Conservation (phyloP, 2,888 invertebrate genomes). For the Lepidonotus clava region DNA sequence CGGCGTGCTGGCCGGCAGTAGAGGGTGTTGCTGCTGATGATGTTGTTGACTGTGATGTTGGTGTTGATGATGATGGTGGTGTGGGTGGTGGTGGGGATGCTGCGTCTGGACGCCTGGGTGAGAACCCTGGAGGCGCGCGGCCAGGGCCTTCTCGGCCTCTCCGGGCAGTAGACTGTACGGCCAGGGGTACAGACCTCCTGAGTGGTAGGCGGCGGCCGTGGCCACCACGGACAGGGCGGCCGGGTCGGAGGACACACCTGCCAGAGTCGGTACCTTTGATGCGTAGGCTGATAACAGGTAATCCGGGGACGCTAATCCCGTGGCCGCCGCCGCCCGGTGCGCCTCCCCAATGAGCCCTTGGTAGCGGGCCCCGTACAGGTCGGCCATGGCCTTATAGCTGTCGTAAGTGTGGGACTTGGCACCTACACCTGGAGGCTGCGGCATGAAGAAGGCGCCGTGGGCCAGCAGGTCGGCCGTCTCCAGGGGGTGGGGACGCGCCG, state of each 20-base stretch:
- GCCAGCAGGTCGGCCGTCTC: slow-evolving; percentile 18
- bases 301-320: not conserved
- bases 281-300: slow-evolving; percentile 28
- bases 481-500: not conserved
- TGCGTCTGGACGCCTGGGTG: not conserved
- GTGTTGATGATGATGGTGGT: slow-evolving; percentile 7
- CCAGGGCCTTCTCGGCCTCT: slow-evolving; percentile 30
- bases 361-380: slow-evolving; percentile 23
- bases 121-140: slow-evolving; percentile 16
- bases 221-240: not conserved
- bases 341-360: not conserved
- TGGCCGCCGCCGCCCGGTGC: not conserved
- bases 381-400: slow-evolving; percentile 36
- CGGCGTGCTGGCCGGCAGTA: not conserved
- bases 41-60: not conserved
- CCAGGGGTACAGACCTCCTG: slow-evolving; percentile 32
- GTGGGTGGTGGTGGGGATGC: not conserved
- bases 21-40: not conserved
- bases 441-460: slow-evolving; percentile 32
- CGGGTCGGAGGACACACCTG: not conserved
- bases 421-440: not conserved
- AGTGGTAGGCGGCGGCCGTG: slow-evolving; percentile 25
- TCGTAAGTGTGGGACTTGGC: not conserved
- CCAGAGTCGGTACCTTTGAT: not conserved
- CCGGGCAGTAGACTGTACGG: slow-evolving; percentile 9